A percentile compares a stretch with the other conserved stretches of the same genome.
Conservation (phyloP, 2,888 invertebrate species). For the Emesis furor region DNA sequence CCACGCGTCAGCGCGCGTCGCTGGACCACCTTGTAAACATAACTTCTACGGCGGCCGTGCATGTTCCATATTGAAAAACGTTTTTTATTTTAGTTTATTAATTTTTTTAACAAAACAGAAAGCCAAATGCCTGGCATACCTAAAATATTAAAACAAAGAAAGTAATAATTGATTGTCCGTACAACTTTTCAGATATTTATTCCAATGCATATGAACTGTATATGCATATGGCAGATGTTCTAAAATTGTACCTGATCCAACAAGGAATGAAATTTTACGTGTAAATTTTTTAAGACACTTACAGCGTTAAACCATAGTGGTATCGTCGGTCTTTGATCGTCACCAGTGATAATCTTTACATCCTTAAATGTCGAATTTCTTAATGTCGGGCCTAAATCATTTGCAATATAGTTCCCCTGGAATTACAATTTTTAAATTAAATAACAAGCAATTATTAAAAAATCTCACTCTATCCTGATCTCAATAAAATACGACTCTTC, state of each 20-base stretch:
- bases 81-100: not conserved
- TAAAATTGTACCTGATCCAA: no score
- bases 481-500: no score
- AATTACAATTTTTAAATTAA: slow-evolving; percentile 49
- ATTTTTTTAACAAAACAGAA: not conserved
- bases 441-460: no score
- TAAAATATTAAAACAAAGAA: no score
- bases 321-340: slow-evolving; percentile 94
- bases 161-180: no score
- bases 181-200: no score
- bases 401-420: slow-evolving; percentile 94
- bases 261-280: no score
- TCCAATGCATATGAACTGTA: no score
- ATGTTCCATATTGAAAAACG: not conserved
- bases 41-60: not conserved
- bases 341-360: slow-evolving; percentile 94
- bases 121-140: no score
- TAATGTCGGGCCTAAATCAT: slow-evolving; percentile 95
- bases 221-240: no score
- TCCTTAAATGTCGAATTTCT: slow-evolving; percentile 91
- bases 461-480: no score
- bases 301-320: slow-evolving; percentile 94
- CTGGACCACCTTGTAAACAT: not conserved
- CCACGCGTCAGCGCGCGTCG: not conserved
- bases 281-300: slow-evolving; percentile 75